phyloP scores from a whole-genome alignment of 2,113 vertebrate species.

The Gambusia holbrooki region DNA sequence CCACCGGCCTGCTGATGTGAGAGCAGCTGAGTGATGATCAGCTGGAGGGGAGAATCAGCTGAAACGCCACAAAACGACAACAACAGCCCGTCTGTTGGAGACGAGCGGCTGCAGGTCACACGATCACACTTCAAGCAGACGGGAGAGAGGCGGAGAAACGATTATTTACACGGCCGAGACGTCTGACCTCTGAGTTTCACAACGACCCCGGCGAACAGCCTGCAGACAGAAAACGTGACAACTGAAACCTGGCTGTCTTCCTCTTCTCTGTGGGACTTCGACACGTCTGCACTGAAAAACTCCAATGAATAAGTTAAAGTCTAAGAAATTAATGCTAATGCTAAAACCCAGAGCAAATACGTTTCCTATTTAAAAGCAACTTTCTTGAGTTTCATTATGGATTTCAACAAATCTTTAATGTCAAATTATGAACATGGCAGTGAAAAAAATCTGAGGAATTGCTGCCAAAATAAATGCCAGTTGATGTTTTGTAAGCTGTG shows the following conservation, averaged over 20 bases:
- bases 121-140: constrained; percentile 20
- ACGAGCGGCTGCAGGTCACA: constrained; percentile 15
- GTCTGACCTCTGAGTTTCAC: constrained; percentile 10
- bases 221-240: not conserved
- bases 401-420: not conserved
- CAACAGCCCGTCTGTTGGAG: constrained; percentile 7
- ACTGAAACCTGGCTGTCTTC: no score
- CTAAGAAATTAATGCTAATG: not conserved
- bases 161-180: constrained; percentile 16
- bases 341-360: not conserved
- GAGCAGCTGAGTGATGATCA: constrained; percentile 32
- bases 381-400: not conserved
- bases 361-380: no score
- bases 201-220: not conserved
- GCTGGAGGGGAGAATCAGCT: constrained; percentile 16
- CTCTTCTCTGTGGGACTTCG: not conserved
- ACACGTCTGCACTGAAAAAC: not conserved
- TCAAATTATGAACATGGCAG: no score
- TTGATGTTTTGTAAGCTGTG: not conserved
- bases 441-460: not conserved
- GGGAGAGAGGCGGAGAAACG: constrained; percentile 5
- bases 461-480: not conserved
- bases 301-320: not conserved
- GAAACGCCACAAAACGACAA: constrained; percentile 15
- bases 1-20: constrained; percentile 25